Evolutionary conservation across 2,797 vertebrate genomes (phyloP), one percentile per base, ranked within the genome.

Genomic region (Amniataba percoides): DNA sequence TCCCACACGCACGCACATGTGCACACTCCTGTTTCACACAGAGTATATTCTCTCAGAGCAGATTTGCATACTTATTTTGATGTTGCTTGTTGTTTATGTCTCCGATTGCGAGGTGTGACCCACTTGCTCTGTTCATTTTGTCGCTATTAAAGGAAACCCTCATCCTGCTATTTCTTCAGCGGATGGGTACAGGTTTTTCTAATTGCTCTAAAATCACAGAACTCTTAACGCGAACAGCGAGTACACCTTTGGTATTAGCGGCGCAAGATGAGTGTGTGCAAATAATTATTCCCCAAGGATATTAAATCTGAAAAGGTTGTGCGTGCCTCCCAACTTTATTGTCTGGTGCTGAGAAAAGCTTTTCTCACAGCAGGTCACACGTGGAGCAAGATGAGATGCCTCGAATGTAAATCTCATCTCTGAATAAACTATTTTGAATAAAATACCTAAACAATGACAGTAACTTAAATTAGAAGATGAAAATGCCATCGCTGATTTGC

Each of bases 1-100:
- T 59, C 27, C 27, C 43, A 52, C 49, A 51, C 61, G 13, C n/a
- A n/a, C 42, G 7, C 64, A 60, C 42, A 46, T 67, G 27, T 64
- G 48, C 87, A 57, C 66, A 39, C 65, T 66, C 62, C 71, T 64
- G 45, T 79, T 85, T 90, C 74, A 87, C 75, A 69, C 68, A 76
- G 62, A 75, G 58, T 49, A 68, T 80, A 62, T 78, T 87, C 78
- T 85, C 84, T 90, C 82, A 74, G 63, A 89, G 78, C 57, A 74
- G 77, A 91, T 93, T 91, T 93, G 80, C 88, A 87, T 87, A 80
- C 59, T 81, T 78, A 82, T 88, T 84, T 91, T 90, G 84, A 87
- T 89, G 82, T 77, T 86, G 80, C 75, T 74, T 87, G 77, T 88
- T 88, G 87, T 92, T 88, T 90, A 79, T 87, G 82, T 88, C 78